Conservation (phyloP, 2,888 invertebrate species). For the Drosophila conformis region DNA sequence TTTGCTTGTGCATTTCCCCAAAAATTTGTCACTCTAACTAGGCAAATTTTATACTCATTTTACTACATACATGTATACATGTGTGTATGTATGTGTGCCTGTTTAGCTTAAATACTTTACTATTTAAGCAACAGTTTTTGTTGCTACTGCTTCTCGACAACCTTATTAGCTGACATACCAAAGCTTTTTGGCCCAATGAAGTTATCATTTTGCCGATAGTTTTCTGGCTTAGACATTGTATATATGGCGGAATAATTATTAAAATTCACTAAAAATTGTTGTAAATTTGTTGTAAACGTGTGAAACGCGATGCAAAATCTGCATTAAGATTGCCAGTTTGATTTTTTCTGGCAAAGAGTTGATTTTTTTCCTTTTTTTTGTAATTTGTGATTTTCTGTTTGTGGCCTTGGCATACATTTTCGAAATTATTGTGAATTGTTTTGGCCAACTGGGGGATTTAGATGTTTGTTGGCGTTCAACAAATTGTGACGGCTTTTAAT, state of each 20-base stretch:
- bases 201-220: conserved; percentile 60
- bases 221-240: conserved; percentile 2
- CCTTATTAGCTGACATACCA: conserved; percentile 68
- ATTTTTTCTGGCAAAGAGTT: neutral
- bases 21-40: conserved; percentile 61
- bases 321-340: conserved; percentile 32
- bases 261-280: conserved; percentile 70
- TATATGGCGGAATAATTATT: conserved; percentile 60
- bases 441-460: conserved; percentile 30
- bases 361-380: neutral
- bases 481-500: conserved; percentile 46
- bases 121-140: conserved; percentile 66
- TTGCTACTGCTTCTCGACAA: conserved; percentile 26
- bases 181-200: conserved; percentile 67
- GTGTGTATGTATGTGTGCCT: neutral
- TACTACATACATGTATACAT: neutral
- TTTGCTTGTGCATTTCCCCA: conserved; percentile 51
- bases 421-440: conserved; percentile 35
- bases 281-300: conserved; percentile 41
- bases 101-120: conserved; percentile 62
- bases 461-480: conserved; percentile 29
- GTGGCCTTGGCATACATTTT: conserved; percentile 40
- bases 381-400: conserved; percentile 9
- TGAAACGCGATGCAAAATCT: conserved; percentile 30
- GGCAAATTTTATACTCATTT: conserved; percentile 46